Evolutionary conservation across 2,888 invertebrate genomes (phyloP), one percentile per base, ranked within the genome.

Genomic region (Oxytorus armatus): DNA sequence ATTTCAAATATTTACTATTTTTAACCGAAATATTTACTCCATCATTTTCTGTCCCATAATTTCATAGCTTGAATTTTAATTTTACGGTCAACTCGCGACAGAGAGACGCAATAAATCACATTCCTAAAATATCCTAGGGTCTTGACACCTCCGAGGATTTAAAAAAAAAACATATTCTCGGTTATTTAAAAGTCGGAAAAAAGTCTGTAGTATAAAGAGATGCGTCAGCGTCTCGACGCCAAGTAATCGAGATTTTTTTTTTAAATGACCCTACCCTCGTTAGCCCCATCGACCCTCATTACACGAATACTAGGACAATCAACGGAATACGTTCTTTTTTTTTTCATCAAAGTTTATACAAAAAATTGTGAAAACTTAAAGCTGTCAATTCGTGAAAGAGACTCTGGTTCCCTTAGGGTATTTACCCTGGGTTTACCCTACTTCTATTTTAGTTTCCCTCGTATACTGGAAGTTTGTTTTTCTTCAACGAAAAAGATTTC

Each of bases 161-260:
- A 10, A 49, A 21, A 49, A 49, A 8, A 1, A 10, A 49, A 49
- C 29, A 29, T 3, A 29, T 3, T 3, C 2, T 3, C 2, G 5
- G 5, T 5, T 29, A 29, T 29, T 29, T 5, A 29, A 5, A 49
- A 14, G 18, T 49, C 18, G 7, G 8, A 49, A 16, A 14, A 18
- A 49, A 49, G 16, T 49, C 49, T n/a, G 49, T 49, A 49, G 21
- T 18, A 10, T 18, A 16, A 18, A 49, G 49, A 49, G 18, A 49
- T 18, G 18, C 49, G 18, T 49, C 49, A 18, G 49, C 21, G 18
- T 49, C 49, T 49, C 16, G 49, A 8, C 49, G 18, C 8, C 49
- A 18, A 49, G 18, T 49, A 16, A 49, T 49, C 14, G 18, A 18
- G 49, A 8, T 14, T 49, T 16, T 49, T n/a, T n/a, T 8, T 10